phyloP scores from a whole-genome alignment of 2,888 invertebrate genomes.

The Pomacea canaliculata region DNA sequence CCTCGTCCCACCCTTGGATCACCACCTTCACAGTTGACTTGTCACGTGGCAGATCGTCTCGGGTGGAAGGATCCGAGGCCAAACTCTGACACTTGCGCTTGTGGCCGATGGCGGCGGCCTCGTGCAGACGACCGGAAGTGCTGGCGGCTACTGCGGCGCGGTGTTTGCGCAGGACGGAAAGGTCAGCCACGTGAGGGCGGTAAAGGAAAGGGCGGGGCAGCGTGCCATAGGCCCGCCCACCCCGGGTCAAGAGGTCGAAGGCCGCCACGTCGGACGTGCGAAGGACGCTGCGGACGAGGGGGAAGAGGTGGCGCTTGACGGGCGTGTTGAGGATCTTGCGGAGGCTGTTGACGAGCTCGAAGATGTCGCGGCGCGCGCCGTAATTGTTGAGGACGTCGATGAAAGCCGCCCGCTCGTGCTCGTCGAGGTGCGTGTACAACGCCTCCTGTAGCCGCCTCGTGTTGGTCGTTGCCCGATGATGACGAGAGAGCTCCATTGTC shows the following conservation, averaged over 20 bases:
- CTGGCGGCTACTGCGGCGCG: constrained; percentile 4
- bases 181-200: constrained; percentile 36
- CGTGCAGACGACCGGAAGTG: constrained; percentile 10
- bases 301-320: constrained; percentile 55
- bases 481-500: constrained; percentile 14
- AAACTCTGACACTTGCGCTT: constrained; percentile 12
- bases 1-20: constrained; percentile 24
- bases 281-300: constrained; percentile 54
- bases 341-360: constrained; percentile 53
- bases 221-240: constrained; percentile 41
- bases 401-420: constrained; percentile 53
- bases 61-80: constrained; percentile 3
- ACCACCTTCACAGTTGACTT: constrained; percentile 9
- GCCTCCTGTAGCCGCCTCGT: constrained; percentile 59
- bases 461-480: constrained; percentile 45
- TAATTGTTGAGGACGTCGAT: constrained; percentile 56
- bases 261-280: constrained; percentile 50
- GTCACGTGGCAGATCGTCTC: not conserved
- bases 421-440: constrained; percentile 53
- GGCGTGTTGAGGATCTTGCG: constrained; percentile 59
- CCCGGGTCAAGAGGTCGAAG: constrained; percentile 48
- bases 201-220: constrained; percentile 41
- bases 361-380: constrained; percentile 51
- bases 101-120: constrained; percentile 1
- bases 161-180: constrained; percentile 34